These are phyloP conservation scores for Onychomys torridus DNA, from an alignment of 2,797 vertebrate genomes.

Conservation along the genomic window DNA sequence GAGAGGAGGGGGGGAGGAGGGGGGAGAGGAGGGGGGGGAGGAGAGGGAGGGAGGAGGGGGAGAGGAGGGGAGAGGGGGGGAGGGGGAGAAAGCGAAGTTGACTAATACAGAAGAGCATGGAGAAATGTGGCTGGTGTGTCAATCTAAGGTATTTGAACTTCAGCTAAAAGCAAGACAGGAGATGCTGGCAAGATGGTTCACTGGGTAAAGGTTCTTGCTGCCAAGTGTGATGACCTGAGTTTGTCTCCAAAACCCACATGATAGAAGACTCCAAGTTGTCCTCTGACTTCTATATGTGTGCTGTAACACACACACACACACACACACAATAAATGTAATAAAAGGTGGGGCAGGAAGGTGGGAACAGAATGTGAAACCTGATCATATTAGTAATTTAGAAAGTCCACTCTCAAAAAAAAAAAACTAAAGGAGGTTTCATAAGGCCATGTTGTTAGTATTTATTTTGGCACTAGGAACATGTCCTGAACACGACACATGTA, in stretches of 20 bases:
- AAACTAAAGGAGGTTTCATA: not conserved
- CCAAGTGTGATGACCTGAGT: not conserved
- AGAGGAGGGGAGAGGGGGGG: too few relatives aligned
- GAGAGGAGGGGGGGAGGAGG: too few relatives aligned
- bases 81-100: too few relatives aligned
- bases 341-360: not conserved
- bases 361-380: not conserved
- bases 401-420: not conserved
- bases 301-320: too few relatives aligned
- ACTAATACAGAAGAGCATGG: not conserved
- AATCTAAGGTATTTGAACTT: not conserved
- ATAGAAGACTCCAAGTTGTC: not conserved
- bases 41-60: too few relatives aligned
- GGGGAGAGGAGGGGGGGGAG: too few relatives aligned
- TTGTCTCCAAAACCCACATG: not conserved
- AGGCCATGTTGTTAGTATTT: too few relatives aligned
- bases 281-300: not conserved
- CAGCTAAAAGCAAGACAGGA: not conserved
- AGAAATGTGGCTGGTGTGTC: not conserved
- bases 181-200: not conserved
- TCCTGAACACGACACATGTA: too few relatives aligned
- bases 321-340: not conserved
- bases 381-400: conserved; percentile 1
- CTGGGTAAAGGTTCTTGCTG: not conserved
- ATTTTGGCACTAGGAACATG: too few relatives aligned